Evolutionary conservation across 2,888 invertebrate species (phyloP).

Genomic region (Euphydryas editha): DNA sequence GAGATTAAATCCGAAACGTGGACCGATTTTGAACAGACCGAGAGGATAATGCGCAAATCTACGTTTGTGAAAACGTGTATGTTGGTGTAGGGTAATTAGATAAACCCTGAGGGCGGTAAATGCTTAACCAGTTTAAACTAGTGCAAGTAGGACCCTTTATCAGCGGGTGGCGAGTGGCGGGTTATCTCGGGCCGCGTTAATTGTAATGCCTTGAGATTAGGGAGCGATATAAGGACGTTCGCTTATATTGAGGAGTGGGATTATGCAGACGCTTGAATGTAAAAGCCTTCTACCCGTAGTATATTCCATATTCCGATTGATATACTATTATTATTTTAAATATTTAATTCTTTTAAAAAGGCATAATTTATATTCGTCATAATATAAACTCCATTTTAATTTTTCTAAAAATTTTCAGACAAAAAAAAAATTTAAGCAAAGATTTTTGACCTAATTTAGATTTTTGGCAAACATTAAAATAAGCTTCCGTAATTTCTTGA

Average conservation of each 20-base stretch:
- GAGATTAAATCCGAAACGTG: slow-evolving; percentile 59
- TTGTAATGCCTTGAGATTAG: slow-evolving; percentile 81
- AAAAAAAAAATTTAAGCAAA: neutral
- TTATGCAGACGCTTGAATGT: slow-evolving; percentile 47
- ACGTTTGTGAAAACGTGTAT: slow-evolving; percentile 51
- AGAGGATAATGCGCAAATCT: slow-evolving; percentile 52
- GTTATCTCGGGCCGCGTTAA: slow-evolving; percentile 81
- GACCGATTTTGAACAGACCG: slow-evolving; percentile 53
- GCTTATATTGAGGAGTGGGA: slow-evolving; percentile 49
- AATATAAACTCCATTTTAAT: no score
- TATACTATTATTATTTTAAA: neutral
- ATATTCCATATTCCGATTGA: neutral
- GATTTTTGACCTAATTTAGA: neutral
- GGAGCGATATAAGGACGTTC: slow-evolving; percentile 68
- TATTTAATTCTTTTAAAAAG: neutral
- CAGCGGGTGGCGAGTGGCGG: slow-evolving; percentile 81
- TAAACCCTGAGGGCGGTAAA: slow-evolving; percentile 78
- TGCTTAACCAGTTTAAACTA: slow-evolving; percentile 81
- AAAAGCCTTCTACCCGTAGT: slow-evolving; percentile 24
- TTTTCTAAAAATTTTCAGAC: neutral
- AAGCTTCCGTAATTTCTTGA: slow-evolving; percentile 65
- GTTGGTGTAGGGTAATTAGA: slow-evolving; percentile 79
- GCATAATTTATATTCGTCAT: neutral
- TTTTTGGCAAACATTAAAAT: slow-evolving; percentile 1
- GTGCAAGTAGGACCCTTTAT: slow-evolving; percentile 74